Evolutionary conservation across 2,113 vertebrate species (phyloP).

Genomic region (Ifrita kowaldi): DNA sequence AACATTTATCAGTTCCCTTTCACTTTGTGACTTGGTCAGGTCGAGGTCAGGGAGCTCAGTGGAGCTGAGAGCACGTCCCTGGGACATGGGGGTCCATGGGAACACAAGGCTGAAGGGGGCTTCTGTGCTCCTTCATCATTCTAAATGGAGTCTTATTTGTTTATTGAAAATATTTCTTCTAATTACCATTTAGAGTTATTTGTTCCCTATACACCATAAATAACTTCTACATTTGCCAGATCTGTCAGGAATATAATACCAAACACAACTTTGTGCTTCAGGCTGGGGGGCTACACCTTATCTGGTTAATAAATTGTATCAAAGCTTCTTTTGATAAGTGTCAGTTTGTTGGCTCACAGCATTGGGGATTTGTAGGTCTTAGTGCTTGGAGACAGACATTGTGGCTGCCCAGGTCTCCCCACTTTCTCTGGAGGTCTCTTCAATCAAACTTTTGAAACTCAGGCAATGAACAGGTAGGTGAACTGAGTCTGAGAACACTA

Average conservation of each 20-base stretch:
- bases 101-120: neutral
- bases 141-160: neutral
- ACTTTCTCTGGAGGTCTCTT: neutral
- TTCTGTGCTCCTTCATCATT: neutral
- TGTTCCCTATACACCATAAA: neutral
- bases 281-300: neutral
- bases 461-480: neutral
- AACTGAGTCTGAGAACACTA: neutral
- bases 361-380: neutral
- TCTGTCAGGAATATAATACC: neutral
- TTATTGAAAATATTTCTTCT: neutral
- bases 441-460: neutral
- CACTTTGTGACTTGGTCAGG: neutral
- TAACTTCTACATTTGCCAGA: neutral
- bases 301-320: neutral
- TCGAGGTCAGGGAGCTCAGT: neutral
- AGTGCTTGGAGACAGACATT: neutral
- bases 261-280: neutral
- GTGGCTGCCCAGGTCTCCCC: neutral
- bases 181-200: neutral
- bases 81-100: neutral
- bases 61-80: neutral
- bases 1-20: neutral
- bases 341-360: neutral
- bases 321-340: neutral